Base-by-base conservation (phyloP, 2,113 vertebrate species). In the Rostratula benghalensis region DNA sequence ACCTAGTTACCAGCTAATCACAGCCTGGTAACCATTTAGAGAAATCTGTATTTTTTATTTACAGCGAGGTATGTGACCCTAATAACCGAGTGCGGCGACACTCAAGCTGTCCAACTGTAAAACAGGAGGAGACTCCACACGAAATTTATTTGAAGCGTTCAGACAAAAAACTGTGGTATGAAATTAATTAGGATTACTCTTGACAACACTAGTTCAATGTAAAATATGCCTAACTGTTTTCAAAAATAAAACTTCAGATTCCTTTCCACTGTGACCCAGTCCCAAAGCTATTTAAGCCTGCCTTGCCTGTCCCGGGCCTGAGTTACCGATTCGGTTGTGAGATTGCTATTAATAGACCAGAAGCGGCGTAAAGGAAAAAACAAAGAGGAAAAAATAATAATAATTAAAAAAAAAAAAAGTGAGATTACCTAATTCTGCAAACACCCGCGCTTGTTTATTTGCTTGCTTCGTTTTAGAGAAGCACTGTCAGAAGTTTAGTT, bases 181-280 rank as follows among this genome's bases (percentile, higher is more conserved):
- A 86, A 83, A 91, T 77, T 21, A 81, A 64, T 61, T 75, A 37
- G 3, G 1, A 77, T 91, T 60, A 78, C 37, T n/a, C 74, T 56
- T 92, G 69, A 85, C 74, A 78, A 75, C 46, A 46, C 10, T 39
- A 65, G 75, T 80, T 70, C 54, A 39, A 90, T 85, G 78, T 95
- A 87, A 96, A 92, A 95, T 88, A 75, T n/a, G 39, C 67, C 74
- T 80, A 88, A 48, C 70, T 28, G 23, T 27, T 85, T 92, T 92
- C n/a, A 94, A 96, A 97, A 95, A 91, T 73, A 64, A 89, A 95
- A 87, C 56, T 64, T 83, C 33, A 67, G 53, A 13, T 63, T 93
- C 64, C 57, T 77, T 87, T 70, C 9, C 14, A 56, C 77, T 95
- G 50, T 70, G 87, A 31, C 28, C 50, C 70, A 91, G 54, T 57